Base-by-base conservation (phyloP, 2,113 vertebrate species). In the Fukomys damarensis region DNA sequence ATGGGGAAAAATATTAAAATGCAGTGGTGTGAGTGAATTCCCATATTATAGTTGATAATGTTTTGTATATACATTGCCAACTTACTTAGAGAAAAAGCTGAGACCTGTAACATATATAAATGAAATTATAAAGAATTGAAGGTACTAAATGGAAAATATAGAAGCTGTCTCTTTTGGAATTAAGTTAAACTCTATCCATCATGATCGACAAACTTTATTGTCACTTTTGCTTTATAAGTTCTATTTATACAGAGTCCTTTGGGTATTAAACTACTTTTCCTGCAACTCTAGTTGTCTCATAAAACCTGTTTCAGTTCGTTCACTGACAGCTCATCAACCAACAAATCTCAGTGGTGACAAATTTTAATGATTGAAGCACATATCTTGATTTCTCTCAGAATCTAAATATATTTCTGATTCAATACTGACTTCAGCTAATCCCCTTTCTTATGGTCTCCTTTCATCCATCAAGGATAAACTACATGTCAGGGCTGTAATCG, bases 381-480 rank as follows among this genome's bases (percentile, higher is more conserved):
- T 96, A 98, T 99, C 98, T 98, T 98, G 98, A 99, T 99, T 98
- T 98, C 97, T 98, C 86, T 98, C 98, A 96, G 98, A 98, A 98
- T 98, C 97, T 98, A 98, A 98, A 98, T 98, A 97, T 97, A 98
- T 98, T 98, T 98, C 98, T 98, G 97, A 99, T 98, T 98, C 98
- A 98, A 98, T 99, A 98, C 98, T 98, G 98, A 97, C 98, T 98
- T 98, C 99, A 97, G 98, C 97, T 98, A 97, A 98, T 98, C 97
- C 97, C 97, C 94, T 98, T 96, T 97, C 97, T 98, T 97, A 97
- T 97, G 98, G 98, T 98, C 98, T 98, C 92, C 96, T 98, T 98
- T 98, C 98, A 99, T 99, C 98, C 96, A 98, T 99, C 99, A 99
- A 94, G 80, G 68, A 97, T 96, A 98, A 99, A 98, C 98, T 98